These are phyloP conservation scores for Druon quercuslanigerum DNA, from an alignment of 1,140 invertebrate genomes.

Conservation along the genomic window DNA sequence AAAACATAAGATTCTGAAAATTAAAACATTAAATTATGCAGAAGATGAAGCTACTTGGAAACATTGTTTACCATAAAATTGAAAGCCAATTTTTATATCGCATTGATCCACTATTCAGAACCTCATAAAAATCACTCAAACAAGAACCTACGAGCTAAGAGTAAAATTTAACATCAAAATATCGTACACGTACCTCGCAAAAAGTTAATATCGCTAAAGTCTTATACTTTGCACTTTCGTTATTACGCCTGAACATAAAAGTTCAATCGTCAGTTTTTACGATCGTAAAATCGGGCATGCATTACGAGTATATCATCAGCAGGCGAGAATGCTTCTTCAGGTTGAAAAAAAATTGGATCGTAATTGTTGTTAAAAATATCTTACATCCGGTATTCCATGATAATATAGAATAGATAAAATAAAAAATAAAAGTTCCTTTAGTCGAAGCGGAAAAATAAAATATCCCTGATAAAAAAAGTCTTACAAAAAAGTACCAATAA, in stretches of 20 bases:
- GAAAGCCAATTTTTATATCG: no score
- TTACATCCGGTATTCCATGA: neutral
- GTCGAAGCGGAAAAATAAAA: no score
- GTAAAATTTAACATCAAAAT: neutral
- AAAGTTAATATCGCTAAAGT: neutral
- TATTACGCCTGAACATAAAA: neutral
- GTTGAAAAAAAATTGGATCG: neutral
- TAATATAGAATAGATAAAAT: neutral
- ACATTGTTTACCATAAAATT: no score
- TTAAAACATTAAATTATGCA: no score
- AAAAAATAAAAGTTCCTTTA: no score
- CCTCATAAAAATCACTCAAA: neutral
- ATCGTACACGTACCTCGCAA: neutral
- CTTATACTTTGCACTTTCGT: neutral
- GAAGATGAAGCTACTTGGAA: no score
- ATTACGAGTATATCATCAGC: constrained; percentile 3
- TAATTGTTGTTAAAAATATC: constrained; percentile 15
- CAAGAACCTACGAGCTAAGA: neutral
- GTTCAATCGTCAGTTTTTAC: neutral
- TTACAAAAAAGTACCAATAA: no score
- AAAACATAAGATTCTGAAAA: no score
- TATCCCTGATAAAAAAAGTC: no score
- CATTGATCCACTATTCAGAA: neutral
- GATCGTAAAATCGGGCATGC: constrained; percentile 2
- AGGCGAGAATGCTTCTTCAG: neutral